Evolutionary conservation across 2,113 vertebrate species (phyloP), one percentile per base, ranked within the genome.

Genomic region (Haemorhous mexicanus): DNA sequence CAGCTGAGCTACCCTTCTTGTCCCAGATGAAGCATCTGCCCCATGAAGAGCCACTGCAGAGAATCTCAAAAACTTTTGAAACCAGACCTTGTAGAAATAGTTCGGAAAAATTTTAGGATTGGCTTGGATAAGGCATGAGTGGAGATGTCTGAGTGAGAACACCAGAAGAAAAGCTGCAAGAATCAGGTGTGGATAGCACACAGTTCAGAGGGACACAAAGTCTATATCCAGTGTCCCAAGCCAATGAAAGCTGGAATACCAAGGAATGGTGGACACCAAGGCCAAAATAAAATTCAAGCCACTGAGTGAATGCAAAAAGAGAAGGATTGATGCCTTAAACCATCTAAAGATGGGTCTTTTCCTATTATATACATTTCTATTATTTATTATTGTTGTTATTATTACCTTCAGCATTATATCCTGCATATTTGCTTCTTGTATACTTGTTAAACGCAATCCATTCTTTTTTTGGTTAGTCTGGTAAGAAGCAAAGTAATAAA

Each of bases 121-220:
- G 6, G 2, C 76, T 52, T 32, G 19, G 14, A 55, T 18, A 24
- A 72, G 6, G 21, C 15, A 12, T 56, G 46, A 76, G 8, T 44
- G 7, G 44, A 24, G 82, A 43, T 30, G 18, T 44, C 67, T 75
- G 33, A 63, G 10, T 37, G 8, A 39, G 11, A 85, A 10, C 16
- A 62, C 5, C 26, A 53, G 24, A 59, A 76, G 32, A 39, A 69
- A 33, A 10, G 15, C 12, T 75, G 33, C 11, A 47, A 67, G 43
- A 72, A 47, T 3, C 5, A 0, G 1, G 0, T 44, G 30, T 33
- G 64, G 33, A 30, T 75, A 24, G 9, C 6, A 24, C 6, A 5
- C 13, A 46, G 6, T 24, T 85, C 61, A 89, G 56, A 28, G 37
- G 24, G 5, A 44, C 24, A 22, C 28, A 28, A 41, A 77, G 6